A percentile compares a stretch with the other conserved stretches of the same genome.
Conservation (phyloP, 2,797 vertebrate species). For the Sebastes taczanowskii region DNA sequence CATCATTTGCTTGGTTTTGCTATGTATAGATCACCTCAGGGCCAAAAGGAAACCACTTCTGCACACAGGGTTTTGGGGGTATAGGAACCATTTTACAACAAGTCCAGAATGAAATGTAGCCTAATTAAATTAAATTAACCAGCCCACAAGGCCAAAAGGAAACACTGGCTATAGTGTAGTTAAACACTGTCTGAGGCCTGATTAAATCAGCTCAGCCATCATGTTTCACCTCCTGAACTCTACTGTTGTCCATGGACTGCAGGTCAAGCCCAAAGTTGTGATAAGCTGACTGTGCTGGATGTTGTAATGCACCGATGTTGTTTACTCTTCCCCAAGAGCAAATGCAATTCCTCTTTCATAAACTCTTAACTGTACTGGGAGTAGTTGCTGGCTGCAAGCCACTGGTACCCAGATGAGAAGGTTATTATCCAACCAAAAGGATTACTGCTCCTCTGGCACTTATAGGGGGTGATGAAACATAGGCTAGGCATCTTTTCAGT, state of each 20-base stretch:
- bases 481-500: not conserved
- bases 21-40: not conserved
- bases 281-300: not conserved
- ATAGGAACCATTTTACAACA: too few relatives aligned
- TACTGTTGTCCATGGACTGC: too few relatives aligned
- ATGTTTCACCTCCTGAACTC: not conserved
- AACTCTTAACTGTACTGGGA: slow-evolving; percentile 14
- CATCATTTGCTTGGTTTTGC: not conserved
- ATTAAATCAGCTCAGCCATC: not conserved
- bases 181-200: not conserved
- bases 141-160: not conserved
- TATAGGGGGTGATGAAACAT: not conserved
- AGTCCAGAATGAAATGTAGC: not conserved
- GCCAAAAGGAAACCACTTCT: not conserved
- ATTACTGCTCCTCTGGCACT: slow-evolving; percentile 17
- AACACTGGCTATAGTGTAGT: not conserved
- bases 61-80: not conserved
- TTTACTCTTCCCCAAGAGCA: not conserved
- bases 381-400: slow-evolving; percentile 4
- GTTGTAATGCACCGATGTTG: not conserved
- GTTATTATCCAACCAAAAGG: slow-evolving; percentile 15
- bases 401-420: slow-evolving; percentile 17
- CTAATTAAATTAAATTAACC: not conserved
- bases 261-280: not conserved
- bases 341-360: slow-evolving; percentile 17